These are phyloP conservation scores for Antechinus flavipes DNA, from an alignment of 2,113 vertebrate genomes.

Conservation along the genomic window DNA sequence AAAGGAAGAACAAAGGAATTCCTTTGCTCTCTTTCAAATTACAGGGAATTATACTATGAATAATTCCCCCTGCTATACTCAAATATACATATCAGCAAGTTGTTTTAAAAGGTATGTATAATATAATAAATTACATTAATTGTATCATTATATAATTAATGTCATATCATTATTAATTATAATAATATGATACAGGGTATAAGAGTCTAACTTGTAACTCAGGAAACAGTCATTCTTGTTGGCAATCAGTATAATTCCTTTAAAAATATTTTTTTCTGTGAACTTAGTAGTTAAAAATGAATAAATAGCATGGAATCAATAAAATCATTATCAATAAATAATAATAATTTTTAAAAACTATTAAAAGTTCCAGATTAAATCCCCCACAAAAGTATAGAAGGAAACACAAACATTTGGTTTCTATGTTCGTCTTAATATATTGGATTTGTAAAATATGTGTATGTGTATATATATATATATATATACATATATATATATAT, in stretches of 20 bases:
- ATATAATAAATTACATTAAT: too few species aligned
- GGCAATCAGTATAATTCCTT: not conserved
- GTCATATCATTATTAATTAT: too few species aligned
- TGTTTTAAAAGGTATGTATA: not conserved
- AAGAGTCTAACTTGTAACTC: not conserved
- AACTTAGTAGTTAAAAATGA: not conserved
- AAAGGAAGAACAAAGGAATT: not conserved
- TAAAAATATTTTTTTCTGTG: not conserved
- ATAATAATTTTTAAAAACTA: not conserved
- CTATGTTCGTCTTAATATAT: not conserved
- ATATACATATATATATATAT: too few species aligned
- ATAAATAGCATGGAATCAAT: not conserved
- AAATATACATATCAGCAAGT: not conserved
- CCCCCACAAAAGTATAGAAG: not conserved
- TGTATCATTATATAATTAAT: too few species aligned
- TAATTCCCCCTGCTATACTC: not conserved
- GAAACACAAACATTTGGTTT: not conserved
- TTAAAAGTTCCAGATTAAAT: not conserved
- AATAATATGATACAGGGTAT: not conserved
- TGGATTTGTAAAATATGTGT: not conserved
- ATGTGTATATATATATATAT: too few species aligned
- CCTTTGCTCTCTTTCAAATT: not conserved
- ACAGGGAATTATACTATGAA: not conserved
- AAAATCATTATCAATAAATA: not conserved
- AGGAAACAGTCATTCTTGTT: not conserved